These are phyloP conservation scores for Laticauda laticaudata DNA, from an alignment of 2,113 vertebrate species.

Conservation along the genomic window DNA sequence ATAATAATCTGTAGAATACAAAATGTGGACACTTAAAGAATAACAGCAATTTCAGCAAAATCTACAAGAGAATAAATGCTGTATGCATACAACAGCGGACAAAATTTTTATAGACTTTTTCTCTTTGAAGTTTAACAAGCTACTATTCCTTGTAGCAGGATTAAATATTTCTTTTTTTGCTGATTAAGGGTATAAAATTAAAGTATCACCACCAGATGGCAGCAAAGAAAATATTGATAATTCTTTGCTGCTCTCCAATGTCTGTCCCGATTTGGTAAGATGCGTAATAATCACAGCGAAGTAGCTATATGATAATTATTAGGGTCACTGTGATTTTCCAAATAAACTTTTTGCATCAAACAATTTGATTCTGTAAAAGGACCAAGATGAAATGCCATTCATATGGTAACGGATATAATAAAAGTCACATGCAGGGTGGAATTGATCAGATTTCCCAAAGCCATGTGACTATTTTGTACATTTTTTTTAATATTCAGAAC, in stretches of 20 bases:
- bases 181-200: background rate
- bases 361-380: background rate
- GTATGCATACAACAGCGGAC: background rate
- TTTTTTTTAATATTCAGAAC: background rate
- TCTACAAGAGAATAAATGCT: background rate
- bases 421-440: background rate
- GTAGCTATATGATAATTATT: background rate
- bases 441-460: background rate
- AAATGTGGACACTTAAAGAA: background rate
- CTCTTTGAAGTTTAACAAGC: background rate
- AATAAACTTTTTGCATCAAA: background rate
- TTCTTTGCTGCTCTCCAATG: background rate
- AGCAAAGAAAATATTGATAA: background rate
- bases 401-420: background rate
- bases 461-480: background rate
- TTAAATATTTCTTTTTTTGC: background rate
- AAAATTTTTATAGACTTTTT: background rate
- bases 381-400: background rate
- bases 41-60: background rate
- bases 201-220: background rate
- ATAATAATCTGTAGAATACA: slow-evolving; percentile 83
- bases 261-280: background rate
- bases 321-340: background rate
- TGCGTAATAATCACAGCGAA: background rate
- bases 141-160: background rate